Evolutionary conservation across 2,113 vertebrate species (phyloP).

Genomic region (Empidonax alnorum): DNA sequence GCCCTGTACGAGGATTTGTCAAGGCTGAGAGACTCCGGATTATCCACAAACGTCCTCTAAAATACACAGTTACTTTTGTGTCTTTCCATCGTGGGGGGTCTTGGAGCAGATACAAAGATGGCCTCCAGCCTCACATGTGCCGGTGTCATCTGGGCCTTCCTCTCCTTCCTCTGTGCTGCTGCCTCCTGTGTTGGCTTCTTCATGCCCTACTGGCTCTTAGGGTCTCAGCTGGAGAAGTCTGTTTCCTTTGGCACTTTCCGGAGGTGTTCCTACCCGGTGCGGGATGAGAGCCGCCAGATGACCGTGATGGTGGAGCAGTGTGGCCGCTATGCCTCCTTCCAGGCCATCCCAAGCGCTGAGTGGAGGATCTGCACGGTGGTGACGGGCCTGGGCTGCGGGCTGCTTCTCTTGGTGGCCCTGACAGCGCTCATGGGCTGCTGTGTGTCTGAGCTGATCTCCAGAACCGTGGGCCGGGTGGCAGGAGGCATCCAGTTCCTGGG

Average conservation of each 20-base stretch:
- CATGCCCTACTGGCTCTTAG: conserved; percentile 99
- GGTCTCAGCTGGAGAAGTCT: conserved; percentile 92
- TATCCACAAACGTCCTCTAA: background rate
- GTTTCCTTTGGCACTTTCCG: conserved; percentile 97
- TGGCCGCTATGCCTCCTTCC: conserved; percentile 94
- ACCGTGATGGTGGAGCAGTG: conserved; percentile 98
- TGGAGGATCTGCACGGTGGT: conserved; percentile 95
- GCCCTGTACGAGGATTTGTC: background rate
- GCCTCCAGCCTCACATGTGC: conserved; percentile 92
- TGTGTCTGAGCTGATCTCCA: conserved; percentile 95
- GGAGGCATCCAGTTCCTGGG: conserved; percentile 96
- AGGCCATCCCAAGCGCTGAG: conserved; percentile 91
- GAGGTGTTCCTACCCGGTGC: conserved; percentile 93
- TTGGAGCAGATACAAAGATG: conserved; percentile 74
- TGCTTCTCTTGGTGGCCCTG: conserved; percentile 94
- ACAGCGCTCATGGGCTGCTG: conserved; percentile 97
- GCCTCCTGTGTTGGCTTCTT: conserved; percentile 96
- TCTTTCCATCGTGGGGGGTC: background rate
- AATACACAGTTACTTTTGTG: background rate
- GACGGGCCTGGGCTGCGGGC: conserved; percentile 92
- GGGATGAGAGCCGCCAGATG: conserved; percentile 88
- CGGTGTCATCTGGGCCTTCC: conserved; percentile 88
- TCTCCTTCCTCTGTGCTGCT: conserved; percentile 89
- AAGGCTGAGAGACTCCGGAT: conserved; percentile 13
- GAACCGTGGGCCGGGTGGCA: conserved; percentile 93